Base-by-base conservation (phyloP, 2,113 vertebrate genomes). In the Indri indri region DNA sequence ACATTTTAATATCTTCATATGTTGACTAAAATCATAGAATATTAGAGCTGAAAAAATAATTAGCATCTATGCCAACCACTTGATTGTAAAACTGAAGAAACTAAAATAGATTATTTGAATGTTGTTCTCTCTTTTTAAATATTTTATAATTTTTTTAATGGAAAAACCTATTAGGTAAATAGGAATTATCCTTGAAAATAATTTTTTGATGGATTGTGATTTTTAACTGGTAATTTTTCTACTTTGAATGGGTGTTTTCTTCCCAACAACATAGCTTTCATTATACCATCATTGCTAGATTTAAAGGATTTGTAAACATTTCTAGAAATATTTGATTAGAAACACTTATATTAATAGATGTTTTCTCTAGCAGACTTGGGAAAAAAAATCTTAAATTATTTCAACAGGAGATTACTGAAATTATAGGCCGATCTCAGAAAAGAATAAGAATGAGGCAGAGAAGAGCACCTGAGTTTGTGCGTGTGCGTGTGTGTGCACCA, bases 111-210 rank as follows among this genome's bases (percentile, higher is more conserved):
- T 90, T 74, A 94, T 45, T 66, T 97, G 88, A 85, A 27, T 94
- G 54, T 74, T 92, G 61, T n/a, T 80, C 86, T 90, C 11, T 82
- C 25, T 94, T 93, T 94, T 85, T 63, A 92, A 90, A 50, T 85
- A 92, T 94, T 97, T 96, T 97, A 81, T 84, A 96, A 76, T 66
- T 92, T 96, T 47, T 97, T 88, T 90, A 83, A 83, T 93, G 84
- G 66, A 65, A 89, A 97, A 96, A 34, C 5, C 65, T 97, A 61
- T 52, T 27, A 74, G 59, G 54, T 79, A 88, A 95, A 61, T 88
- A 57, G 82, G 92, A 97, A 93, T 91, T 76, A 81, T 68, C 71
- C 59, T 95, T 94, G 81, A 77, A 95, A 92, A 77, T 89, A 91
- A 79, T 95, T 96, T 95, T 95, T 97, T 91, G 4, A 93, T 70